Evolutionary conservation across 2,113 vertebrate genomes (phyloP).

Genomic region (Python bivittatus): DNA sequence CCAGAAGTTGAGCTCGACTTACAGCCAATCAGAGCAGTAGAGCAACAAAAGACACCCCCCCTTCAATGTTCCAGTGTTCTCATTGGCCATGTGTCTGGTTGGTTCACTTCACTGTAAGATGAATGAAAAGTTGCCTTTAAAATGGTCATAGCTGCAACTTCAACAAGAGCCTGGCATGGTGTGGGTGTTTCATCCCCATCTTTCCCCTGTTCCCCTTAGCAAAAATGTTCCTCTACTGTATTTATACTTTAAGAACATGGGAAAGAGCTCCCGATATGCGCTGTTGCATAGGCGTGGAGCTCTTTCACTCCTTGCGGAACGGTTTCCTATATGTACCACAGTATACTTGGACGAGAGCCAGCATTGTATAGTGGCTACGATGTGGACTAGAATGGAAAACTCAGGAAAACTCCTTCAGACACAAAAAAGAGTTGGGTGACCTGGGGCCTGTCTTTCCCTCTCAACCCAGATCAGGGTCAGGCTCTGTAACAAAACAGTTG

Average conservation of each 20-base stretch:
- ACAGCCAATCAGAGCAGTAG: too few species aligned
- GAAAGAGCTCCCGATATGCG: not conserved
- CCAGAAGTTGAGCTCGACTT: too few species aligned
- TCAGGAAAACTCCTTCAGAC: not conserved
- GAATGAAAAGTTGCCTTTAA: too few species aligned
- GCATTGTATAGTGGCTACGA: not conserved
- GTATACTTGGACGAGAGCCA: not conserved
- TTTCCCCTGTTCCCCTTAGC: not conserved
- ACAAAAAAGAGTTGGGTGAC: not conserved
- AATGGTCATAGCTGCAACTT: too few species aligned
- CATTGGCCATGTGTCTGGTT: too few species aligned
- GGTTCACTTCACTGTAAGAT: too few species aligned
- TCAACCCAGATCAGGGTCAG: not conserved
- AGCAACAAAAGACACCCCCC: too few species aligned
- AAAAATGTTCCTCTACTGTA: not conserved
- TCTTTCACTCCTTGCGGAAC: not conserved
- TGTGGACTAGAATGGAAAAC: not conserved
- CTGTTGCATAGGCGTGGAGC: not conserved
- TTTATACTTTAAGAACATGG: not conserved
- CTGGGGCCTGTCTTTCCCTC: not conserved
- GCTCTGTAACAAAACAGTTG: not conserved
- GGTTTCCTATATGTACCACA: not conserved
- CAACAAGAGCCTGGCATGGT: too few species aligned
- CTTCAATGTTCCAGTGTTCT: too few species aligned
- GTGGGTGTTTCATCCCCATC: too few species aligned